These are phyloP conservation scores for Xenopus petersii DNA, from an alignment of 2,797 vertebrate genomes.

Conservation along the genomic window DNA sequence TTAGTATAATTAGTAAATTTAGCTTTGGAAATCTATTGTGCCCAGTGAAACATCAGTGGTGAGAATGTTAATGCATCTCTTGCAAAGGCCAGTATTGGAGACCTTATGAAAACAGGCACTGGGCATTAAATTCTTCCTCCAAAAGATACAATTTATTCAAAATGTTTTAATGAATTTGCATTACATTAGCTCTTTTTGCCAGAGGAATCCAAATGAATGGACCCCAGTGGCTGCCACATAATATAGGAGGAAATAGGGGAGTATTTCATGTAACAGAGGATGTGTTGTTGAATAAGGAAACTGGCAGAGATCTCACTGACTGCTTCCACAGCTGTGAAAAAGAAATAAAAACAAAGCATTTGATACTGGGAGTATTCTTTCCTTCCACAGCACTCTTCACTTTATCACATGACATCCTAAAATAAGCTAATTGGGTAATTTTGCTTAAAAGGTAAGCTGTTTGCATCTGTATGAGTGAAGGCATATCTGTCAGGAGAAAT, in stretches of 20 bases:
- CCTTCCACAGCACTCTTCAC: slow-evolving; percentile 7
- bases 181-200: too few relatives aligned
- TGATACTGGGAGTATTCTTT: slow-evolving; percentile 15
- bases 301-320: slow-evolving; percentile 20
- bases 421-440: slow-evolving; percentile 13
- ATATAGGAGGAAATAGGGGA: slow-evolving; percentile 3
- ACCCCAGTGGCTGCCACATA: background rate
- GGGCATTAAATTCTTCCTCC: too few relatives aligned
- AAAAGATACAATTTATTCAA: too few relatives aligned
- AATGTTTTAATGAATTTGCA: too few relatives aligned
- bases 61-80: too few relatives aligned
- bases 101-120: too few relatives aligned
- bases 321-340: slow-evolving; percentile 33
- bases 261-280: slow-evolving; percentile 2
- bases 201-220: background rate
- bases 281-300: slow-evolving; percentile 27
- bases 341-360: slow-evolving; percentile 25
- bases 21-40: too few relatives aligned
- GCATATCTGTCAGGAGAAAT: too few relatives aligned
- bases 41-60: too few relatives aligned
- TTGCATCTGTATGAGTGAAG: too few relatives aligned
- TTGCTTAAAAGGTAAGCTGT: background rate
- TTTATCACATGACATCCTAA: slow-evolving; percentile 1
- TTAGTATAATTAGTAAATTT: too few relatives aligned
- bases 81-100: too few relatives aligned